Base-by-base conservation (phyloP, 2,113 vertebrate species). In the Trogon surrucura region DNA sequence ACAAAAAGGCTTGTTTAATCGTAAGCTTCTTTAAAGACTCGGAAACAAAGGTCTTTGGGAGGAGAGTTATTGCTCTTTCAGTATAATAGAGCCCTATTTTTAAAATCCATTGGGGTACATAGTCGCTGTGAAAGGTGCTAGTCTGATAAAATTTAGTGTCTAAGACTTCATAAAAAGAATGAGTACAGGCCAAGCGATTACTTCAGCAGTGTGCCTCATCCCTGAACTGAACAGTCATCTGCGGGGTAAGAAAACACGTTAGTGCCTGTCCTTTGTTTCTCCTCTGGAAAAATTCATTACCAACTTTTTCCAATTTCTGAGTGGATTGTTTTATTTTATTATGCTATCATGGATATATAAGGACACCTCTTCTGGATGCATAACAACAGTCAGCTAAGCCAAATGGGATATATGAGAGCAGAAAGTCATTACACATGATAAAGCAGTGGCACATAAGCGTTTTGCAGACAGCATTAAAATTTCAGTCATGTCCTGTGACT, bases 401-500 rank as follows among this genome's bases (percentile, higher is more conserved):
- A 82, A 85, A 85, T 44, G 56, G 50, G 44, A 27, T 72, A 18
- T 29, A 30, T 85, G 51, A 70, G 13, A 86, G 77, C 36, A 80
- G 64, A 67, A 78, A 71, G 54, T 60, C 51, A 30, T 48, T 74
- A 13, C 51, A 53, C 5, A 6, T 21, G 44, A 64, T 88, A 27
- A 84, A 91, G 29, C 60, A 86, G 44, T 36, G 69, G 53, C 92
- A 81, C 32, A 36, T 44, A 47, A 56, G 45, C 20, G 11, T 78
- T 93, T 90, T 83, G 60, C 69, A 90, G 75, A 21, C 38, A 51
- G 34, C 85, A 95, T 96, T 94, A 90, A 84, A 78, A 95, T 96
- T 96, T 86, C 85, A 88, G 90, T 93, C 95, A 61, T 73, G 70
- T 93, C n/a, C 45, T 53, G 34, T 78, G 72, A 56, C 18, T 64